Percentiles rank a stretch among this genome's conserved stretches.
Evolutionary conservation across 2,113 vertebrate species (phyloP).

Genomic region (Dicentrarchus labrax): DNA sequence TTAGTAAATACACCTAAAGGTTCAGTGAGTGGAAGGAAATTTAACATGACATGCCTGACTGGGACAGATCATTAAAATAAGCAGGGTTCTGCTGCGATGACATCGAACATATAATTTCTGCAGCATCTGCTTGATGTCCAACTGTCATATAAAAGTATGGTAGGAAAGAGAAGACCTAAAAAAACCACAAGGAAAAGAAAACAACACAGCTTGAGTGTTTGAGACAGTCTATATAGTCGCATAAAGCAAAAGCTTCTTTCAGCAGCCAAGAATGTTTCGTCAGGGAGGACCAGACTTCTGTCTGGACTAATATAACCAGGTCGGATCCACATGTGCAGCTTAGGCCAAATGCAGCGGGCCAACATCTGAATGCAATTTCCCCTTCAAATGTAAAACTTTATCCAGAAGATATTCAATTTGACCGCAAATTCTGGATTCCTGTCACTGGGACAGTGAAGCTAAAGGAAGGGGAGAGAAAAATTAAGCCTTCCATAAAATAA

Average conservation of each 20-base stretch:
- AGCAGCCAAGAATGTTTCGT: slow-evolving; percentile 68
- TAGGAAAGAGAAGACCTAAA: slow-evolving; percentile 31
- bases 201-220: slow-evolving; percentile 46
- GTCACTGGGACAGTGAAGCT: slow-evolving; percentile 52
- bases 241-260: slow-evolving; percentile 65
- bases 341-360: slow-evolving; percentile 66
- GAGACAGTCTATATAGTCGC: slow-evolving; percentile 59
- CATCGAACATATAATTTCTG: slow-evolving; percentile 69
- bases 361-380: slow-evolving; percentile 84
- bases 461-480: slow-evolving; percentile 53
- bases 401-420: slow-evolving; percentile 75
- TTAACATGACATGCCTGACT: slow-evolving; percentile 65
- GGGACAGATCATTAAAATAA: slow-evolving; percentile 58
- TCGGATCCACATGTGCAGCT: slow-evolving; percentile 62
- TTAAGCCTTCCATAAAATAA: slow-evolving; percentile 74
- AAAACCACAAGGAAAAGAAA: slow-evolving; percentile 54
- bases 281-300: slow-evolving; percentile 74
- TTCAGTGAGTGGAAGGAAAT: slow-evolving; percentile 57
- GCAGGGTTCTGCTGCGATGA: slow-evolving; percentile 55
- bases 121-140: slow-evolving; percentile 74
- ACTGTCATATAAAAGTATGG: slow-evolving; percentile 47
- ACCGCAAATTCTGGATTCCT: slow-evolving; percentile 66
- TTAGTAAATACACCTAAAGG: slow-evolving; percentile 45
- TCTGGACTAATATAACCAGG: slow-evolving; percentile 74
- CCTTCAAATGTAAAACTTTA: slow-evolving; percentile 79